Conservation (phyloP, 2,888 invertebrate genomes). For the Cephus runcator region DNA sequence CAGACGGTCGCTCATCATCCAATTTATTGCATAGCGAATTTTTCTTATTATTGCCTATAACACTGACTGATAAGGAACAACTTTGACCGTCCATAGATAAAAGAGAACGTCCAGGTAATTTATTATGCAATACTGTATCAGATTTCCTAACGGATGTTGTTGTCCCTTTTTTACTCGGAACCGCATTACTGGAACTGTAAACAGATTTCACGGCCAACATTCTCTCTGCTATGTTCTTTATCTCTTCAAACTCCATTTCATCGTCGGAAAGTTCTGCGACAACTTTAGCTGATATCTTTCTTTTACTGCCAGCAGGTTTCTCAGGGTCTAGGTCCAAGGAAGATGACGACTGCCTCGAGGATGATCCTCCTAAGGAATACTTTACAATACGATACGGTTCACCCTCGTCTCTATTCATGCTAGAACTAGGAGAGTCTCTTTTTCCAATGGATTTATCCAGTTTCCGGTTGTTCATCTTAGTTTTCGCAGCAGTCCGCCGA, state of each 20-base stretch:
- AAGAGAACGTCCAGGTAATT: background rate
- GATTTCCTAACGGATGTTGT: background rate
- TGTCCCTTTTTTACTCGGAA: constrained; percentile 7
- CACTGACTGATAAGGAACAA: background rate
- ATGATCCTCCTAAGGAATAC: background rate
- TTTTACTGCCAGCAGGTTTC: background rate
- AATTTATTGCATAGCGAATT: background rate
- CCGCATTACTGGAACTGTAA: constrained; percentile 16
- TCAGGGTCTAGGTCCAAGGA: background rate
- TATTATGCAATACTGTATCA: background rate
- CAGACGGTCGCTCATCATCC: constrained; percentile 18
- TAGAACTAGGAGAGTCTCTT: background rate
- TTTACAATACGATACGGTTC: background rate
- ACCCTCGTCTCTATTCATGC: background rate
- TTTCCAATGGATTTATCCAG: background rate
- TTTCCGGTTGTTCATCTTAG: background rate
- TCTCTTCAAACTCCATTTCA: constrained; percentile 21
- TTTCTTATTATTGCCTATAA: background rate
- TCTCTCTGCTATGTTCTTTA: constrained; percentile 17
- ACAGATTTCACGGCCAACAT: constrained; percentile 21
- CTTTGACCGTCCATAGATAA: background rate
- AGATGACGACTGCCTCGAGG: background rate
- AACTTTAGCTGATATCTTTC: background rate
- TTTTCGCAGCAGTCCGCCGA: background rate
- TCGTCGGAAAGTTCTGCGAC: constrained; percentile 15